Evolutionary conservation across 2,797 vertebrate genomes (phyloP), one percentile per base, ranked within the genome.

Genomic region (Rhinichthys osculus): DNA sequence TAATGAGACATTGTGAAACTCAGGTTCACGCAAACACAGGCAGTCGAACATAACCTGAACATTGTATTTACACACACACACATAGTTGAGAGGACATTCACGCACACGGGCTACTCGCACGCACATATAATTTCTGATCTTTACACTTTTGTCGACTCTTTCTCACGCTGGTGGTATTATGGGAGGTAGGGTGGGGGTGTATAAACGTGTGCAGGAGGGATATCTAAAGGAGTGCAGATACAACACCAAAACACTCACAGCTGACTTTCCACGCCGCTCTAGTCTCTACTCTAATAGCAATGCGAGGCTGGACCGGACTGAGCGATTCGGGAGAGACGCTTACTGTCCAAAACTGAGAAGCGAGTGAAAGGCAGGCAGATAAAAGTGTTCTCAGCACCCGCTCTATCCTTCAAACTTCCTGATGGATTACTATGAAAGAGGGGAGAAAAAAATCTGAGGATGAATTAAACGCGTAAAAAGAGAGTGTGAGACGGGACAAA

Each of bases 401-500:
- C 42, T 27, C 73, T 66, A 8, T 85, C 30, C 13, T 82, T 86
- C 57, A 85, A 88, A 88, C 87, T 87, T 89, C 84, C 50, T 69
- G 82, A 71, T 85, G 89, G 89, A 90, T 90, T 90, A 79, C 80
- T 85, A 72, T 74, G 30, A 85, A 88, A 88, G 62, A 82, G 27
- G 38, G 27, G 74, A 50, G 66, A 81, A 52, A 86, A 78, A 2
- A 67, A 85, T 81, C 84, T 44, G 38, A 72, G 67, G 76, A 64
- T 80, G 76, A 88, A 85, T 82, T 30, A 72, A 76, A 70, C 77
- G 13, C 62, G 8, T 50, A 81, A 86, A 78, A 54, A 5, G 4
- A 73, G 87, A 89, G 23, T 82, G 87, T 93, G 93, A 92, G 85
- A 93, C 87, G 88, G 86, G 91, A 94, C 94, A 96, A 95, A 96